Base-by-base conservation (phyloP, 2,797 vertebrate species). In the Varecia variegata region DNA sequence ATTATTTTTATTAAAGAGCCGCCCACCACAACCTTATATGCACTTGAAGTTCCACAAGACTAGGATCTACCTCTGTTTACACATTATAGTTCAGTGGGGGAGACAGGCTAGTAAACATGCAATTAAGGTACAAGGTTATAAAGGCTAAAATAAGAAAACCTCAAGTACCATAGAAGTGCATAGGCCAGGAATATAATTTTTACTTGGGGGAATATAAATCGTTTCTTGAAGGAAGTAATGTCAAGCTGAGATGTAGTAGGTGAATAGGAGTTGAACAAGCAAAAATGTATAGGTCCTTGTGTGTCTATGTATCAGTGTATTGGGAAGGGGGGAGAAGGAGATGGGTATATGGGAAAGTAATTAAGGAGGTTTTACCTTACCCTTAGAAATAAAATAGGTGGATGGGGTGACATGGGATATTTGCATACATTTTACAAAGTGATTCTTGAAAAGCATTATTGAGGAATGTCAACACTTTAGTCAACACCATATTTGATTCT, bases 371-470 rank as follows among this genome's bases (percentile, higher is more conserved):
- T 60, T 88, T 35, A 45, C 20, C 62, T 67, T 58, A 30, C 5
- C 18, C 18, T 62, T 43, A 40, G 27, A 84, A 7, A n/a, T 30
- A 17, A 65, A 86, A 73, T 15, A 87, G 32, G 11, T 4, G 2
- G 9, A 21, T 56, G 30, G 6, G 4, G 12, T 52, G 38, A 25
- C n/a, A 38, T 13, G 71, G 25, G 45, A 54, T 50, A 76, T 74
- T 43, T 92, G 7, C 38, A 38, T 56, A 15, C 23, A 43, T 84
- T 88, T 93, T 76, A 77, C 2, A n/a, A 88, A 88, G 6, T 87
- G 82, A 54, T 74, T 90, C 7, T 60, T 68, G n/a, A 58, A 32
- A 52, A 60, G 8, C 15, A 7, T 65, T 15, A 86, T 27, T 85
- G 32, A 77, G 45, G 7, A 88, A 84, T 50, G 12, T 6, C 5